A percentile compares a stretch with the other conserved stretches of the same genome.
phyloP scores from a whole-genome alignment of 2,113 vertebrate species.

The Urocolius indicus region DNA sequence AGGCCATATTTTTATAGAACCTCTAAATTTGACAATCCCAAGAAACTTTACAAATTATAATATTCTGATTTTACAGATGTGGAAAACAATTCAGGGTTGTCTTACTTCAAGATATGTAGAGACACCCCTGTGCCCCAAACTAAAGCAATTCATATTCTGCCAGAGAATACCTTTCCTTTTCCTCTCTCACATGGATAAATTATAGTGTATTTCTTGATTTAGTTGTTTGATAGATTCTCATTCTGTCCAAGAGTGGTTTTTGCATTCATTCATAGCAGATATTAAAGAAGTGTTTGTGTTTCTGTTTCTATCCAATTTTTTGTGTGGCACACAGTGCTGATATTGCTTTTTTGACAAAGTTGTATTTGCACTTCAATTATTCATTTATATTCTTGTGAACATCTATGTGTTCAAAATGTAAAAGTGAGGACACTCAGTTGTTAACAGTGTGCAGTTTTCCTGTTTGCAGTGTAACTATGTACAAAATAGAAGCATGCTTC shows the following conservation, averaged over 20 bases:
- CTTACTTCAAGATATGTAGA: neutral
- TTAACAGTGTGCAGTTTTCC: neutral
- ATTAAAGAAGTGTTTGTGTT: neutral
- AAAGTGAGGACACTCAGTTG: neutral
- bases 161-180: neutral
- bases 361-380: neutral
- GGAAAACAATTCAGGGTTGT: neutral
- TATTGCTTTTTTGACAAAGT: neutral
- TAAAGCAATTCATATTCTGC: neutral
- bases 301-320: neutral
- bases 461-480: neutral
- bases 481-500: neutral
- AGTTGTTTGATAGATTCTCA: neutral
- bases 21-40: neutral
- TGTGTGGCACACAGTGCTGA: neutral
- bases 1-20: neutral
- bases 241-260: neutral
- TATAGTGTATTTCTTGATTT: neutral
- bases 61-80: neutral
- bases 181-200: neutral
- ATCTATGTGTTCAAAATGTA: neutral
- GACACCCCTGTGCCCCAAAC: rapidly evolving
- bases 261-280: neutral
- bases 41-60: neutral
- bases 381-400: neutral